Base-by-base conservation (phyloP, 2,888 invertebrate species). In the Heliconius cydno region DNA sequence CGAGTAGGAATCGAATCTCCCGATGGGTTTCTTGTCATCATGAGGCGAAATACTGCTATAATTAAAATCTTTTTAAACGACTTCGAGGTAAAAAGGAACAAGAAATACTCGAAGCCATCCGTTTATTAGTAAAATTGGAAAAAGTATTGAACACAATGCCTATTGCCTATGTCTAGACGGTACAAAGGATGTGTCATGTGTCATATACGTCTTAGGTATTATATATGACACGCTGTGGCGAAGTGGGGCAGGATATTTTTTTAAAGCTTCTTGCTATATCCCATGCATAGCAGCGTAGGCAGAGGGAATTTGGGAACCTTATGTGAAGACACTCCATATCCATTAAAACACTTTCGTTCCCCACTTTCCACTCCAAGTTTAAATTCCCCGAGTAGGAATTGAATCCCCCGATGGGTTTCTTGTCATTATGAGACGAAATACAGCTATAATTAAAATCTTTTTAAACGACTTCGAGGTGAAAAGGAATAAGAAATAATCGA, bases 71-170 rank as follows among this genome's bases (percentile, higher is more conserved):
- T 60, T 73, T 60, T 60, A 60, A 73, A 38, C 73, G 15, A 15
- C 7, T 38, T 38, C 60, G n/a, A 34, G n/a, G 34, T 15, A 1
- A 60, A 60, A n/a, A 57, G n/a, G 25, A 13, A 34, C 19, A 60
- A 73, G 19, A n/a, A 57, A 34, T 73, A 57, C 15, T 73, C 73
- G n/a, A 60, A 73, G 25, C 12, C n/a, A 10, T 73, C 3, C n/a
- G n/a, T 60, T 73, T 73, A 73, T 73, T 73, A 73, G 60, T 19
- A 22, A 73, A 73, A 73, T 34, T 30, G 60, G 10, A 73, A 34
- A 60, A 60, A 60, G 1, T 73, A 30, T 73, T 13, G 15, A 60
- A 57, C 9, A 73, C 34, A n/a, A 34, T 38, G 57, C 28, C 3
- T 25, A 25, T 22, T 38, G 57, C 28, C 3, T 25, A 63, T 9